Evolutionary conservation across 2,797 vertebrate genomes (phyloP), one percentile per base, ranked within the genome.

Genomic region (Ptychobarbus kaznakovi): DNA sequence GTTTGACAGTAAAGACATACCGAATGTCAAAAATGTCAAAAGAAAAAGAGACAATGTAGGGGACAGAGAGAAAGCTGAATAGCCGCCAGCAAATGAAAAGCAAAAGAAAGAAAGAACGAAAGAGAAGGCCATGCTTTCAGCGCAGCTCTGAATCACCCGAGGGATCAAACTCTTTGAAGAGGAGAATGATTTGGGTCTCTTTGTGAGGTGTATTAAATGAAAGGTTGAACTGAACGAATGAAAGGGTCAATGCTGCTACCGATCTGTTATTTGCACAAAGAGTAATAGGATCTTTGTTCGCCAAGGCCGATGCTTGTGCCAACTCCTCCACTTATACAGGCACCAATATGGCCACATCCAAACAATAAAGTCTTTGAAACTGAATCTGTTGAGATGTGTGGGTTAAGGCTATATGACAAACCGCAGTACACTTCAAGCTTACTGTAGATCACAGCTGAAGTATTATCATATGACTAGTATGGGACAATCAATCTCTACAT

Each of bases 151-250:
- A 72, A 73, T 72, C 79, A 82, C 66, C 78, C 74, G 78, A 18
- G 49, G 68, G 56, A 63, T 61, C 61, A 77, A 56, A 40, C 32
- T 35, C 79, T 82, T 82, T 78, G 73, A 89, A 89, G 40, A 63
- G 61, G 51, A 86, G 49, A 84, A 88, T 58, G 69, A 49, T 28
- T 81, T 28, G 6, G 1, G 22, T 25, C 44, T 44, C 74, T 82
- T 79, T 85, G 58, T 56, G 74, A 15, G 86, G 22, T 72, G 75
- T 70, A 70, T 44, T 82, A 46, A 88, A 86, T 82, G 68, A 82
- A 87, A 85, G 49, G 65, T 49, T 35, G 28, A 49, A 58, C 11
- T 78, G 46, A 86, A 79, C 40, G 49, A 87, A 85, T 53, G 8
- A 65, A 25, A 68, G 40, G 42, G 12, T 65, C 42, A 70, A 53